Evolutionary conservation across 2,113 vertebrate genomes (phyloP), one percentile per base, ranked within the genome.

Genomic region (Chlorodrepanis virens): DNA sequence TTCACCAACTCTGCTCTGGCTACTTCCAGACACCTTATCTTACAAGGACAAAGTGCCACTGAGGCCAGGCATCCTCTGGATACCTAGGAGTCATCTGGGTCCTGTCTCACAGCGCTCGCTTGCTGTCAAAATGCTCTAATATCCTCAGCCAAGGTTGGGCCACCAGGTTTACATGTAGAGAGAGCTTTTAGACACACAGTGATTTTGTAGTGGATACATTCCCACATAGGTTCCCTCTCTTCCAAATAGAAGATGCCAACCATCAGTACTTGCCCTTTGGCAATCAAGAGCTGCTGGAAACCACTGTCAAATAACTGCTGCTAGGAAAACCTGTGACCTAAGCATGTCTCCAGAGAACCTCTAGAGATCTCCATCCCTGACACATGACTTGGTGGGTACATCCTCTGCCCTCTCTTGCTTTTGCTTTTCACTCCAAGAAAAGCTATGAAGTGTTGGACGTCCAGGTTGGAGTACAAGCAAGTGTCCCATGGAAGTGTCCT

Each of bases 171-270:
- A 8, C 3, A 1, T 5, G 35, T 5, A 27, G 47, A 42, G 22
- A 22, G 15, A 52, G 33, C 15, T 31, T 52, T 37, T 16, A 23
- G 54, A 37, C 44, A 3, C 10, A 16, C 8, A 5, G 13, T 4
- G 24, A 7, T 45, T 57, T 22, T 53, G 31, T 17, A 19, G 12
- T 21, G 59, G 25, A 53, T 35, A 18, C 1, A 3, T 9, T 78
- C 29, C 33, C 40, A 8, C 18, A 4, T 0, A 0, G 4, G 5
- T 40, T 56, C 28, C 44, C 24, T 52, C 54, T 50, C n/a, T 40
- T 69, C 67, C 49, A 52, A 31, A 69, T 0, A 72, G 31, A 53
- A 77, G n/a, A 7, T 50, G 50, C 23, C 19, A 29, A 9, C 13
- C 35, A 14, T 20, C 15, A 54, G 56, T 8, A 49, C 4, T 49